Conservation (phyloP, 2,113 vertebrate species). For the Elephantulus edwardii region DNA sequence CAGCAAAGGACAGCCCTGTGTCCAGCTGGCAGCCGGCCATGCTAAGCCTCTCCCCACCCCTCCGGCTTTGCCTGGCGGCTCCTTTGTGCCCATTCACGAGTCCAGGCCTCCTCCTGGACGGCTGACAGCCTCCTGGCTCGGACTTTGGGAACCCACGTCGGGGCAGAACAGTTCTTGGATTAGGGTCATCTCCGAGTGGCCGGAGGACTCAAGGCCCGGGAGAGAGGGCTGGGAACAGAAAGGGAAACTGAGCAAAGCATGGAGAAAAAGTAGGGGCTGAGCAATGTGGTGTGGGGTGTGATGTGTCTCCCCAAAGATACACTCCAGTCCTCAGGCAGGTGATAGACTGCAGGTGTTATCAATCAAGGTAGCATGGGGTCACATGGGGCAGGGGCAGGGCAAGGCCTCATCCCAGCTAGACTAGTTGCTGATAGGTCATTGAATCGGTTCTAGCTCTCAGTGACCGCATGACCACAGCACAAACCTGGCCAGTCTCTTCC, state of each 20-base stretch:
- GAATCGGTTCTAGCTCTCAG: too few relatives aligned
- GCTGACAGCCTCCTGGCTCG: neutral
- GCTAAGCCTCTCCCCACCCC: conserved; percentile 71
- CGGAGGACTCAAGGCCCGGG: neutral
- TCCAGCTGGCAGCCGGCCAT: conserved; percentile 69
- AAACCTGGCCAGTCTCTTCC: too few relatives aligned
- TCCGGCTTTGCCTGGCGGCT: neutral
- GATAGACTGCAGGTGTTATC: neutral
- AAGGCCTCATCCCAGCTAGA: neutral
- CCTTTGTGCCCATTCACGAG: conserved; percentile 63
- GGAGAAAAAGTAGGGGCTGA: rapidly evolving
- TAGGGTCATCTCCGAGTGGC: neutral
- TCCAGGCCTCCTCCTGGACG: conserved; percentile 42
- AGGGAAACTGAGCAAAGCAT: neutral
- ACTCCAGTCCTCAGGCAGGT: neutral
- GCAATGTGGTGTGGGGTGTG: neutral
- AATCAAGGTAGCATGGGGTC: neutral
- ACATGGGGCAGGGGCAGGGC: neutral
- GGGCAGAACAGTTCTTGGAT: neutral
- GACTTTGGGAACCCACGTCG: conserved; percentile 30
- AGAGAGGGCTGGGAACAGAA: neutral
- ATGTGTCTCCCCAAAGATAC: neutral
- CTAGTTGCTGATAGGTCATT: too few relatives aligned
- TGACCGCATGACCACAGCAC: too few relatives aligned
- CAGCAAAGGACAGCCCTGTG: conserved; percentile 61